phyloP scores from a whole-genome alignment of 1,140 invertebrate species.

The Drosophila orena region DNA sequence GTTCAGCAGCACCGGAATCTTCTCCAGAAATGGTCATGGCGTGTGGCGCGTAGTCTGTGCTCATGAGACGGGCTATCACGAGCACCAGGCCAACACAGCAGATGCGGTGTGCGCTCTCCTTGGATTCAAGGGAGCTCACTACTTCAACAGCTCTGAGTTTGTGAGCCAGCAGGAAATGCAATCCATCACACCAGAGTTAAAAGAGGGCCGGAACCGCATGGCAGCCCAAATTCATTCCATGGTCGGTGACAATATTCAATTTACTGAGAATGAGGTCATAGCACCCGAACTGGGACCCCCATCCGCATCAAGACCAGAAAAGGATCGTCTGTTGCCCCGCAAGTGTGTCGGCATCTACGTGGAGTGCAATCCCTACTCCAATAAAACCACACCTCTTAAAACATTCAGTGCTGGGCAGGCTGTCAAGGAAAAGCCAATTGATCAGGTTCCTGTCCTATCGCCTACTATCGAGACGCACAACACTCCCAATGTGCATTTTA shows the following conservation, averaged over 20 bases:
- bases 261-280: slow-evolving; percentile 42
- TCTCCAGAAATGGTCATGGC: slow-evolving; percentile 86
- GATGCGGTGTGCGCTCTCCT: slow-evolving; percentile 65
- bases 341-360: slow-evolving; percentile 74
- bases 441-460: slow-evolving; percentile 18
- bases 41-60: slow-evolving; percentile 88
- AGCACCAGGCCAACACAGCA: slow-evolving; percentile 62
- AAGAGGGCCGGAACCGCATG: slow-evolving; percentile 5
- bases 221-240: slow-evolving; percentile 21
- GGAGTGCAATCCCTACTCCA: slow-evolving; percentile 66
- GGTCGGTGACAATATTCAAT: slow-evolving; percentile 57
- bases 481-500: slow-evolving; percentile 74
- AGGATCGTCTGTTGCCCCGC: slow-evolving; percentile 35
- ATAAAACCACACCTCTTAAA: slow-evolving; percentile 64
- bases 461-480: slow-evolving; percentile 69
- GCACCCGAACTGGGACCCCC: slow-evolving; percentile 12
- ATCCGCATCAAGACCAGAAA: slow-evolving; percentile 20
- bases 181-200: slow-evolving; percentile 69
- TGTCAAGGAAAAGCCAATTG: slow-evolving; percentile 7
- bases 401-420: slow-evolving; percentile 69
- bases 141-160: slow-evolving; percentile 64
- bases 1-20: slow-evolving; percentile 87
- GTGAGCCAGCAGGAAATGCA: slow-evolving; percentile 54
- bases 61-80: slow-evolving; percentile 76
- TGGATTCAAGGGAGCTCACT: slow-evolving; percentile 73